phyloP scores from a whole-genome alignment of 1,140 invertebrate genomes.

The Pseudomyrmex flavicornis region DNA sequence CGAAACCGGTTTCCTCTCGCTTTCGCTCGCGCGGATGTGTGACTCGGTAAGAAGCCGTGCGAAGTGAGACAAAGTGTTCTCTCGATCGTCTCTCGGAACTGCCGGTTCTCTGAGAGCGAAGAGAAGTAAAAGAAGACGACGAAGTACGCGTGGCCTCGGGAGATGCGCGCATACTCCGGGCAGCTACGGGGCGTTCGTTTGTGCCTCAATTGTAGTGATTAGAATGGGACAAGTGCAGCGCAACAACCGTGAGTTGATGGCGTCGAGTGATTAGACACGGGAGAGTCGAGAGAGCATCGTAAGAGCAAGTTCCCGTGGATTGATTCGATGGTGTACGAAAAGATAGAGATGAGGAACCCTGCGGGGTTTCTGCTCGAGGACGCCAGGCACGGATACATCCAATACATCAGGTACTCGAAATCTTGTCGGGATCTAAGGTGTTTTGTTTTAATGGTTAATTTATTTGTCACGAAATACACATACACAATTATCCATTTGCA shows the following conservation, averaged over 20 bases:
- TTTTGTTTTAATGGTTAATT: neutral
- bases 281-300: neutral
- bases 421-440: too few species aligned
- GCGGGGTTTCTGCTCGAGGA: conserved; percentile 84
- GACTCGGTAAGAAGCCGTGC: conserved; percentile 6
- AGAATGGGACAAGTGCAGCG: conserved; percentile 32
- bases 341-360: conserved; percentile 83
- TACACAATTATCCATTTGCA: too few species aligned
- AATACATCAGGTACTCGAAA: conserved; percentile 81
- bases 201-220: conserved; percentile 22
- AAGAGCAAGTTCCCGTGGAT: conserved; percentile 27
- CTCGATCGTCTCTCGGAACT: neutral
- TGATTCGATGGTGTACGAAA: conserved; percentile 83
- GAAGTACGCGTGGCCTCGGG: neutral
- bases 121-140: too few species aligned
- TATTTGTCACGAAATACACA: too few species aligned
- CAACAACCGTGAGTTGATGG: conserved; percentile 19
- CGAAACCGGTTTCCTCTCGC: conserved; percentile 8
- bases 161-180: neutral
- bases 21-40: conserved; percentile 41
- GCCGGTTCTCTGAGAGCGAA: neutral
- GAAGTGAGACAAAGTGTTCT: conserved; percentile 4
- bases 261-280: conserved; percentile 13
- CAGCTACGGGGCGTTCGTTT: neutral
- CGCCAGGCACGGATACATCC: conserved; percentile 84